Base-by-base conservation (phyloP, 2,888 invertebrate species). In the Tricholauxania praeusta region DNA sequence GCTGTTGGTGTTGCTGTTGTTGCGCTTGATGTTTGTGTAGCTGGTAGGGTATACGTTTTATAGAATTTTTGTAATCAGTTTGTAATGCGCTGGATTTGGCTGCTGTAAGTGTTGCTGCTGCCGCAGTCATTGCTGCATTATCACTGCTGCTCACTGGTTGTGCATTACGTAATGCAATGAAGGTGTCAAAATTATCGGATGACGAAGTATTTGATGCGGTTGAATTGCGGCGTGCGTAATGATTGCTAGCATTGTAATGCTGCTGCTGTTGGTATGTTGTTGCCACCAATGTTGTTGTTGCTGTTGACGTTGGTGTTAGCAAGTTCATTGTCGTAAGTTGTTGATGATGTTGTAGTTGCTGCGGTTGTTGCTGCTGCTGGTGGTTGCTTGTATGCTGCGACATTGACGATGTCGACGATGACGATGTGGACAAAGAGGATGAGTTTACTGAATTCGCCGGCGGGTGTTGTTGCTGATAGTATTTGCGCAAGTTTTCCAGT, bases 401-500 rank as follows among this genome's bases (percentile, higher is more conserved):
- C 80, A 84, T 76, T 74, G 85, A 85, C 55, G 85, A 85, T 68
- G 84, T 84, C 47, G 85, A 85, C 22, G 86, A 84, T 14, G 85
- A 85, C 5, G 85, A 84, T 64, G 84, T 85, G 64, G 86, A 86
- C 19, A 85, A 72, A 32, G 85, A 85, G 12, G 84, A 82, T 17
- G 85, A 85, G 77, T 85, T 84, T 55, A 82, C 79, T 14, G 84
- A 83, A 57, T 84, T 82, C 72, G 83, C 80, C 66, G 84, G 82
- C 66, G 81, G 80, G 72, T 80, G 79, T 49, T 83, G 81, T 65
- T 78, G 78, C 22, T 86, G 85, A 81, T 86, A 86, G 80, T 84
- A 84, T 82, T 86, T 85, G 74, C 84, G 85, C 75, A 86, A 77
- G 79, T 84, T 85, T 77, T 86, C 85, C 77, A 85, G 74, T 79